phyloP scores from a whole-genome alignment of 2,113 vertebrate species.

The Struthio camelus region DNA sequence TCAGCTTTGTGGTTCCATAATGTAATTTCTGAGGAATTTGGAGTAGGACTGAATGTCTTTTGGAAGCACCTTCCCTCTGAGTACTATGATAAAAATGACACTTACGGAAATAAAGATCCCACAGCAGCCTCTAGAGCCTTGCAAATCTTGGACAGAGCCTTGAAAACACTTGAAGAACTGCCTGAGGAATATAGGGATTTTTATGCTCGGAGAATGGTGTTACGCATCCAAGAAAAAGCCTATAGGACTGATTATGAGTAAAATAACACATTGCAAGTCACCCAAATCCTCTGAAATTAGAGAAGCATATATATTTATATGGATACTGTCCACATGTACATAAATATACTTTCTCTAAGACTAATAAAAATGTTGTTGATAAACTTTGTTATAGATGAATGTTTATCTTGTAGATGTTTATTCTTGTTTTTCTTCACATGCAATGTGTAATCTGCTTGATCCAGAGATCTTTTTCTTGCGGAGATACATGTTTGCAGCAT shows the following conservation, averaged over 20 bases:
- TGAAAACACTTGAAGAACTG: conserved; percentile 86
- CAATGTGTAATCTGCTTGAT: neutral
- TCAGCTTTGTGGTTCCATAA: conserved; percentile 98
- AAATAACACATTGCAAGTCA: neutral
- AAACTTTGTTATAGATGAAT: neutral
- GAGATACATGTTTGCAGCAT: neutral
- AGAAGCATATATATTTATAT: neutral
- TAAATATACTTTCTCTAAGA: neutral
- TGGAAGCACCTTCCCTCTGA: conserved; percentile 90
- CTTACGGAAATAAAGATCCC: conserved; percentile 94
- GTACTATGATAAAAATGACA: conserved; percentile 91
- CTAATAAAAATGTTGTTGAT: neutral
- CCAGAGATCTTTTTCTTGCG: neutral
- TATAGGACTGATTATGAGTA: conserved; percentile 74
- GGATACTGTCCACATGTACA: neutral
- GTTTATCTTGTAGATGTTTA: neutral
- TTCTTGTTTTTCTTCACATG: neutral
- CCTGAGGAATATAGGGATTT: conserved; percentile 93
- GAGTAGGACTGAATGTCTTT: conserved; percentile 93
- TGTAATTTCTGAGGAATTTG: conserved; percentile 90
- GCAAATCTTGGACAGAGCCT: conserved; percentile 87
- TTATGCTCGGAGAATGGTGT: conserved; percentile 92
- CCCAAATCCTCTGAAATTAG: neutral
- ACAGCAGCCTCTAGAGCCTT: conserved; percentile 84
- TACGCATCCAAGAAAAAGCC: conserved; percentile 85